These are phyloP conservation scores for Callipepla squamata DNA, from an alignment of 2,113 vertebrate genomes.

Conservation along the genomic window DNA sequence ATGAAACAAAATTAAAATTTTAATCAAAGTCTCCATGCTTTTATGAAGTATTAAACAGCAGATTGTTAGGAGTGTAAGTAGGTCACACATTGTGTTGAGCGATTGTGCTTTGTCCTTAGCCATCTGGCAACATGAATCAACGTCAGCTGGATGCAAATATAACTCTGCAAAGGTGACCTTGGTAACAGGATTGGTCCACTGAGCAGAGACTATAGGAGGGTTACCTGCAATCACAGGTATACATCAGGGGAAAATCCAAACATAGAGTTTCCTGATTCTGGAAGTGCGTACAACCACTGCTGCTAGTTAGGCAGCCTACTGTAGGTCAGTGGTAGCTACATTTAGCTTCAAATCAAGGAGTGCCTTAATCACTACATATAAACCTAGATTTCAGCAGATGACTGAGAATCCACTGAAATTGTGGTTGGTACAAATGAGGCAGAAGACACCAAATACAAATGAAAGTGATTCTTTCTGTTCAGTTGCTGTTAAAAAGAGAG, in stretches of 20 bases:
- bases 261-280: background rate
- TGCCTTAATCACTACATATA: fast-evolving
- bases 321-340: background rate
- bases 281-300: fast-evolving
- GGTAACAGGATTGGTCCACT: conserved; percentile 36
- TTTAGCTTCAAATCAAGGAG: background rate
- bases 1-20: conserved; percentile 67
- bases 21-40: conserved; percentile 71
- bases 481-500: background rate
- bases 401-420: background rate
- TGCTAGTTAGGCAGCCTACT: background rate
- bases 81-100: conserved; percentile 78
- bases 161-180: conserved; percentile 79
- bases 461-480: background rate
- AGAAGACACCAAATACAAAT: background rate
- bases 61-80: conserved; percentile 80
- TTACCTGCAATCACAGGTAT: conserved; percentile 36
- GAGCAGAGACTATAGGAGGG: conserved; percentile 41
- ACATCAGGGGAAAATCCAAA: background rate
- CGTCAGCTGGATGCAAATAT: conserved; percentile 79
- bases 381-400: background rate
- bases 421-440: background rate
- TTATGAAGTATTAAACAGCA: conserved; percentile 71
- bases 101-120: conserved; percentile 78
- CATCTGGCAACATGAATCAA: conserved; percentile 88